Percentiles rank a stretch among this genome's conserved stretches.
Conservation (phyloP, 2,888 invertebrate genomes). For the Therioaphis trifolii region DNA sequence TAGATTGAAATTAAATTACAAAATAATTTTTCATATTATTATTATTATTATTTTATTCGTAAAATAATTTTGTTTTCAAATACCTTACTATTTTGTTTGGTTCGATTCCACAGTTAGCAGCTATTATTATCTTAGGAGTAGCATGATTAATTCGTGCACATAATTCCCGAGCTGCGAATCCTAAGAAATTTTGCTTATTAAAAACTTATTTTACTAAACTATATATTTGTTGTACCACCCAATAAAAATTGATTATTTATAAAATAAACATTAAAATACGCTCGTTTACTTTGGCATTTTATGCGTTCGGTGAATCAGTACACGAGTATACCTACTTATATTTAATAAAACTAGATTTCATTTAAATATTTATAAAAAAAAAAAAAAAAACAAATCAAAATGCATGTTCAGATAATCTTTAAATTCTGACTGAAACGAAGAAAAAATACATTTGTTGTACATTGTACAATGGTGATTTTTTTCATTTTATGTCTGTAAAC, state of each 20-base stretch:
- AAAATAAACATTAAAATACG: neutral
- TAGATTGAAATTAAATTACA: constrained; percentile 65
- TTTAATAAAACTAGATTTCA: no score
- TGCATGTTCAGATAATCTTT: no score
- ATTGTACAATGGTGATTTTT: no score
- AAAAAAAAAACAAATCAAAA: no score
- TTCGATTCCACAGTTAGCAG: constrained; percentile 91
- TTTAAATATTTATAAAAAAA: no score
- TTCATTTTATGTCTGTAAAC: no score
- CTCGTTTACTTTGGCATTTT: no score
- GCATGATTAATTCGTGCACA: constrained; percentile 88
- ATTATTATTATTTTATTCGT: no score
- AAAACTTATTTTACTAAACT: neutral
- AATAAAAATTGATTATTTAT: neutral
- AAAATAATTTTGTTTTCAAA: constrained; percentile 52
- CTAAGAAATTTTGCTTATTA: constrained; percentile 70
- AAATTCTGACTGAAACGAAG: no score
- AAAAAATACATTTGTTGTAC: no score
- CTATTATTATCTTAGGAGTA: constrained; percentile 87
- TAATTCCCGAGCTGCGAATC: constrained; percentile 90
- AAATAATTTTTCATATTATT: constrained; percentile 1
- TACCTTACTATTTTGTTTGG: constrained; percentile 84
- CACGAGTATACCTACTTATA: no score
- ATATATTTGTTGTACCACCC: neutral
- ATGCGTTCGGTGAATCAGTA: no score